Base-by-base conservation (phyloP, 1,140 invertebrate genomes). In the Drosophila burlai region DNA sequence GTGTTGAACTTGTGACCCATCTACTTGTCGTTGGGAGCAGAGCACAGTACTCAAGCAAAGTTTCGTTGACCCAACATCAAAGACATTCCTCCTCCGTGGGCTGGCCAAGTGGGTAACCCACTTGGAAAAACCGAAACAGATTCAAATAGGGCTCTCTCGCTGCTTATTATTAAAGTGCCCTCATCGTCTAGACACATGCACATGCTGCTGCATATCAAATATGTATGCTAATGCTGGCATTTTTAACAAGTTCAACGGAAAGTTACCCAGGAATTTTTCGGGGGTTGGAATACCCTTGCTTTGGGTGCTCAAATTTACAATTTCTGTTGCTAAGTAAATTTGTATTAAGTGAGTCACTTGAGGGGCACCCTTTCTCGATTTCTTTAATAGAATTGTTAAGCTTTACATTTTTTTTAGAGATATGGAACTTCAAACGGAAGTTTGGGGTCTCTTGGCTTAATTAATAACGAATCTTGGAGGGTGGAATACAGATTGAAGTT, bases 161-260 rank as follows among this genome's bases (percentile, higher is more conserved):
- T 52, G 52, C 50, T 58, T 58, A 58, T 59, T 74, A 76, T 79
- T 79, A 79, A 79, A 72, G 66, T 64, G 60, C 40, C 59, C 45
- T 60, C 59, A 50, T 34, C 45, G 74, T 61, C 64, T 49, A 67
- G 74, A 54, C 65, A 24, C 47, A 59, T 62, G 45, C 55, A 55
- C 50, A 52, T 66, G 47, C 55, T 26, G 16, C 18, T 78, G 57
- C 50, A 36, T 69, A 62, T 49, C 15, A 50, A 60, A 68, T 78
- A 40, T 78, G 60, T 46, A 62, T 68, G 36, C 60, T 54, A 62
- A 62, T 78, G 43, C 13, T 21, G 26, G 42, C 31, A 21, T 42
- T 58, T 72, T 42, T 26, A 46, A 64, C 46, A 79, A 78, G 16
- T 46, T 71, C 31, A 29, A 43, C 29, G 46, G 75, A 49, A 72